These are phyloP conservation scores for Zoanthus sociatus DNA, from an alignment of 92 coral and sea anemone genomes.

Conservation along the genomic window DNA sequence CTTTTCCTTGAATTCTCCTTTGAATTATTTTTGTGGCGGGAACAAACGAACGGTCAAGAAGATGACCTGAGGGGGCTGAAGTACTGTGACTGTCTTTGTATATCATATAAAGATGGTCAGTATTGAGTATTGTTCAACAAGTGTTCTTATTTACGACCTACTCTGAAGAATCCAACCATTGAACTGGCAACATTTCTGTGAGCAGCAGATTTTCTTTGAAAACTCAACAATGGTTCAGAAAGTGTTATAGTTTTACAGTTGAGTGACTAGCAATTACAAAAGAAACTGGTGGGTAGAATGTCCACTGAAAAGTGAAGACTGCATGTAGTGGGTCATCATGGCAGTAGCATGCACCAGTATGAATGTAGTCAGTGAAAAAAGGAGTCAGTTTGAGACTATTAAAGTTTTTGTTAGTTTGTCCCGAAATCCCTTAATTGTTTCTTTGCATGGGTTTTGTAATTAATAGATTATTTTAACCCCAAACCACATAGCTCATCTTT, in stretches of 20 bases:
- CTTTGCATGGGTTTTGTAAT: constrained; percentile 42
- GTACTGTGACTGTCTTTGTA: background rate
- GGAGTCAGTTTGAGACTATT: background rate
- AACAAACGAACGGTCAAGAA: too few species aligned
- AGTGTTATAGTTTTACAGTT: background rate
- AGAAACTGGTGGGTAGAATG: background rate
- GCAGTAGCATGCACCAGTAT: background rate
- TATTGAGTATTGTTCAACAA: background rate
- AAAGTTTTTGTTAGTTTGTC: constrained; percentile 4
- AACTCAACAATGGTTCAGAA: background rate
- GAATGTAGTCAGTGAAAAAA: background rate
- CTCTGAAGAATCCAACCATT: background rate
- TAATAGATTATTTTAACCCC: constrained; percentile 39
- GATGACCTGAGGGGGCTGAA: too few species aligned
- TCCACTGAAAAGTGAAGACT: background rate
- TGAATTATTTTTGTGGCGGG: background rate
- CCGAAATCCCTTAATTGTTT: constrained; percentile 2
- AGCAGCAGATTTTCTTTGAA: background rate
- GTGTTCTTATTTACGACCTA: background rate
- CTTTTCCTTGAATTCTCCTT: background rate
- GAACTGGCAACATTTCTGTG: background rate
- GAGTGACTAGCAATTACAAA: background rate
- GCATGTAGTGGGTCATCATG: too few species aligned
- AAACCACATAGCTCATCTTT: constrained; percentile 33
- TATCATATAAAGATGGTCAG: background rate